phyloP scores from a whole-genome alignment of 2,888 invertebrate genomes.

The Alentia gelatinosa region DNA sequence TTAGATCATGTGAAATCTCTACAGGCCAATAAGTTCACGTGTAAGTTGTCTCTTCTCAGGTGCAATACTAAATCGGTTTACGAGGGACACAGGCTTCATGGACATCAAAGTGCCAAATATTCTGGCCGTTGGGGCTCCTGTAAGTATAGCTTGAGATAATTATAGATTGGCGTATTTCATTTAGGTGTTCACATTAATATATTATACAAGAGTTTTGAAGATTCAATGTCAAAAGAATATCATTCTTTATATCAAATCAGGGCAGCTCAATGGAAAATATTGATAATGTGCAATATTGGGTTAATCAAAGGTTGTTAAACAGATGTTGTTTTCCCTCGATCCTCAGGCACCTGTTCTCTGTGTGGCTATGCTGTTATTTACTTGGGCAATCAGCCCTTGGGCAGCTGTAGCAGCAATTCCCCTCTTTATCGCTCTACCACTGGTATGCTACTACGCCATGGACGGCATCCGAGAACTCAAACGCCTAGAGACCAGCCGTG shows the following conservation, averaged over 20 bases:
- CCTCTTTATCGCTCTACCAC: slow-evolving; percentile 78
- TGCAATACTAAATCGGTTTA: slow-evolving; percentile 90
- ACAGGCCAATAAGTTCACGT: too few species aligned
- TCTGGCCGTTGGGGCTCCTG: not conserved
- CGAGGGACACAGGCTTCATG: slow-evolving; percentile 90
- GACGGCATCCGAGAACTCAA: slow-evolving; percentile 31
- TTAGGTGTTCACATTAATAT: too few species aligned
- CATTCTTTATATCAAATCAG: not conserved
- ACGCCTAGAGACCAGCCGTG: slow-evolving; percentile 43
- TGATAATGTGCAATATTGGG: not conserved
- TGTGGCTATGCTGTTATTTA: slow-evolving; percentile 84
- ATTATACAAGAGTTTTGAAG: too few species aligned
- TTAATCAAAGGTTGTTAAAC: not conserved
- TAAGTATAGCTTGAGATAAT: not conserved
- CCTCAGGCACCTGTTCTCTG: not conserved
- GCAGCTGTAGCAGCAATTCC: slow-evolving; percentile 83
- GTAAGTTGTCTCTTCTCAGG: slow-evolving; percentile 82
- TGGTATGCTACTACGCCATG: slow-evolving; percentile 6
- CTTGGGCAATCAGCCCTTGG: slow-evolving; percentile 87
- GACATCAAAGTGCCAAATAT: slow-evolving; percentile 72
- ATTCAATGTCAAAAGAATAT: too few species aligned
- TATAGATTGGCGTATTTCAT: too few species aligned
- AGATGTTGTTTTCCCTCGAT: not conserved
- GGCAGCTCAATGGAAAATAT: not conserved
- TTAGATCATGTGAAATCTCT: too few species aligned